Evolutionary conservation across 2,888 invertebrate species (phyloP), one percentile per base, ranked within the genome.

Genomic region (Flexamia atlantica): DNA sequence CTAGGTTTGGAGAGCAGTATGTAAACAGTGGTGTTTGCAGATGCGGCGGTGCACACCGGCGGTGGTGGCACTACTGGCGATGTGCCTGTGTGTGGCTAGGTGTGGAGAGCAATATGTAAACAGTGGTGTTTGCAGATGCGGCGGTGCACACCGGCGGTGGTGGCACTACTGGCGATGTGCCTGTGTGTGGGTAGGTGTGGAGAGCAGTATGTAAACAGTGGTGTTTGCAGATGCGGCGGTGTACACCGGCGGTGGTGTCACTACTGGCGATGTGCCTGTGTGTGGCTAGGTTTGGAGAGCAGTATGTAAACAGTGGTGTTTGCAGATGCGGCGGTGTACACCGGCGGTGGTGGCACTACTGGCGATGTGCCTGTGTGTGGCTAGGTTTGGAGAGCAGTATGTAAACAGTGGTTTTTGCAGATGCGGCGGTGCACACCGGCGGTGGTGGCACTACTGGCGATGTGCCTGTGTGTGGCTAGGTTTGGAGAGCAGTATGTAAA

Each of bases 51-150:
- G 46, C 7, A 28, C 46, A 28, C 1, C 40, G 74, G 20, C 40
- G 74, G 46, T 46, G 46, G 5, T 28, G 42, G 42, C 28, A 9
- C 46, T 76, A n/a, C 28, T 42, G 42, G 74, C 74, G n/a, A 23
- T 70, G 70, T 70, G 70, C 20, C 72, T 72, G 20, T 40, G 72
- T 42, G 1, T 72, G 40, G 23, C 40, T n/a, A n/a, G 10, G 53
- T 4, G 12, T 12, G 7, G 5, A 40, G 7, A 40, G 40, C 7
- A 40, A 12, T 12, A 9, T 5, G 12, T 40, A 40, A 40, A 40
- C 14, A 9, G 68, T 9, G 68, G 14, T 25, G 40, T 40, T 40
- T 40, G 40, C 40, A 40, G 40, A 40, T 70, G 70, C 20, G 14
- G 70, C 70, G 70, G 10, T 32, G 32, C 9, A 64, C 28, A 9